Conservation (phyloP, 64 coral and sea anemone genomes). For the Anthopleura sola region DNA sequence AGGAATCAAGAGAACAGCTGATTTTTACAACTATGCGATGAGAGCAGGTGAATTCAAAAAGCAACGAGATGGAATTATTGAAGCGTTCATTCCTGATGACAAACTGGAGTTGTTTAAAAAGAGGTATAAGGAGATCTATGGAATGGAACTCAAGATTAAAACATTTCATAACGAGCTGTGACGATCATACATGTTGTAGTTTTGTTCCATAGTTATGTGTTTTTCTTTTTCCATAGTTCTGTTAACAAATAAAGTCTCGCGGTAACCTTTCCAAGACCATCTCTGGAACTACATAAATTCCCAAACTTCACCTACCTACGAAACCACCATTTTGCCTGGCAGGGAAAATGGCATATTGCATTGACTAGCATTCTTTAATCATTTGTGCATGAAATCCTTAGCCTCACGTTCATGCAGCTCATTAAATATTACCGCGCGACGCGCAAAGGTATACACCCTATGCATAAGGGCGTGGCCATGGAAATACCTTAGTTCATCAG, state of each 20-base stretch:
- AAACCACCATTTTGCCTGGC: no score
- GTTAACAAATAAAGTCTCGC: neutral
- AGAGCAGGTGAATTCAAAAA: constrained; percentile 50
- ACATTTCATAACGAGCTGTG: constrained; percentile 16
- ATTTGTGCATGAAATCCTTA: no score
- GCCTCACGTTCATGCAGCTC: no score
- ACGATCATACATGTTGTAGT: neutral
- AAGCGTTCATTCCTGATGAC: constrained; percentile 54
- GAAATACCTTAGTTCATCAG: no score
- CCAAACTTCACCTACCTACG: no score
- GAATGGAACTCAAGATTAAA: constrained; percentile 48
- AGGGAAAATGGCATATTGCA: no score
- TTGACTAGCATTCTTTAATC: no score
- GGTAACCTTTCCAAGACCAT: no score
- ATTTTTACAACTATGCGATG: constrained; percentile 93
- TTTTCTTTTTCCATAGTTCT: neutral
- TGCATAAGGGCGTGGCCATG: no score
- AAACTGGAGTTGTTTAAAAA: constrained; percentile 62
- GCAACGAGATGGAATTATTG: constrained; percentile 60
- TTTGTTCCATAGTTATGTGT: neutral
- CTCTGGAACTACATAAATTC: no score
- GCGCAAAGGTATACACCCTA: no score
- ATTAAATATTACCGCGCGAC: no score
- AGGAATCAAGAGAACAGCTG: constrained; percentile 54
- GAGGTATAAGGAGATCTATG: constrained; percentile 69